These are phyloP conservation scores for Gymnopithys bicolor DNA, from an alignment of 2,797 vertebrate species.

Conservation along the genomic window DNA sequence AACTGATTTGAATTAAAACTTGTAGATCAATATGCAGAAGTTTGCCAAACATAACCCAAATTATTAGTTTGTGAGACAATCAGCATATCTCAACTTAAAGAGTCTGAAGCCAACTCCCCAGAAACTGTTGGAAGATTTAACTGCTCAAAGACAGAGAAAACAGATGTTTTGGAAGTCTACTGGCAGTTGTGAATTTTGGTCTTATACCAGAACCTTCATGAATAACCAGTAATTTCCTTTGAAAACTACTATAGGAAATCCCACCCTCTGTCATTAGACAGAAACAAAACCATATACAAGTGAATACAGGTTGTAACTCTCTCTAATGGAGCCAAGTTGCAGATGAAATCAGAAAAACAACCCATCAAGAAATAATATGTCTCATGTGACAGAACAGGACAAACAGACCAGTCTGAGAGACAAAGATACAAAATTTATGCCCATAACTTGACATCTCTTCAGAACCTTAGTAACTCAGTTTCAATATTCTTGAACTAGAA, in stretches of 20 bases:
- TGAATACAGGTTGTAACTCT: neutral
- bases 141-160: neutral
- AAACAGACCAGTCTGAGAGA: neutral
- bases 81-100: neutral
- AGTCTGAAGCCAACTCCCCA: neutral
- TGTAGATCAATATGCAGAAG: neutral
- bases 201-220: neutral
- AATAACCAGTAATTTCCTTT: neutral
- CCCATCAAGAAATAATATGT: neutral
- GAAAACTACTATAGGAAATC: neutral
- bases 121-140: neutral
- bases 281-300: neutral
- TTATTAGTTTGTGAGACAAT: neutral
- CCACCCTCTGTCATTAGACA: neutral
- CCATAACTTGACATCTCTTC: neutral
- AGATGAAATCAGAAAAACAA: neutral
- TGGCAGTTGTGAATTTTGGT: neutral
- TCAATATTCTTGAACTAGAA: neutral
- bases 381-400: neutral
- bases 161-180: neutral
- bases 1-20: neutral
- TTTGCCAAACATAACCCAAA: neutral
- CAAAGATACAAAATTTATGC: neutral
- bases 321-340: neutral
- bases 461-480: neutral